phyloP scores from a whole-genome alignment of 2,888 invertebrate genomes.

The Uloborus plumipes region DNA sequence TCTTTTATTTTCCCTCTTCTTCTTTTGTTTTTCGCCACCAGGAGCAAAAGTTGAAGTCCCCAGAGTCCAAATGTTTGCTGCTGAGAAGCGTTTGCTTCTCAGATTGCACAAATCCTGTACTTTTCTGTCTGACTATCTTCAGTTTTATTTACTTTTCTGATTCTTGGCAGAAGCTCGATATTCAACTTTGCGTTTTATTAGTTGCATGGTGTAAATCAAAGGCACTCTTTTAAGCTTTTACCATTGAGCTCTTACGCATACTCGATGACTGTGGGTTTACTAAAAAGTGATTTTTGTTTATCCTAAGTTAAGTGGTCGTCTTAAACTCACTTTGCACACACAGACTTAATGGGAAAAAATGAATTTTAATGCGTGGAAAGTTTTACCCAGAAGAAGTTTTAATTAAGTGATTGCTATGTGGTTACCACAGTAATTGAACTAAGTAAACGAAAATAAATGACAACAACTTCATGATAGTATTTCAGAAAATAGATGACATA shows the following conservation, averaged over 20 bases:
- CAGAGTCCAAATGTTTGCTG: conserved; percentile 12
- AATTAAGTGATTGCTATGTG: too few species aligned
- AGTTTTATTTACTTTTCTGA: conserved; percentile 45
- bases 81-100: conserved; percentile 19
- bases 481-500: too few species aligned
- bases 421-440: too few species aligned
- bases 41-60: background rate
- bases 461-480: too few species aligned
- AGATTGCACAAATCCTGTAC: conserved; percentile 27
- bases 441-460: too few species aligned
- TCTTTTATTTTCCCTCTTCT: conserved; percentile 8
- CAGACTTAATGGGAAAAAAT: too few species aligned
- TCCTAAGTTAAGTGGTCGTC: too few species aligned
- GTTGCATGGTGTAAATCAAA: conserved; percentile 36
- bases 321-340: too few species aligned
- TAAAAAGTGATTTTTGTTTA: too few species aligned
- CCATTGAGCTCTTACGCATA: conserved; percentile 12
- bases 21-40: background rate
- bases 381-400: too few species aligned
- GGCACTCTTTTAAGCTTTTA: conserved; percentile 20
- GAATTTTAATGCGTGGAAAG: too few species aligned
- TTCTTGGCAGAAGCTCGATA: conserved; percentile 9
- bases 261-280: too few species aligned
- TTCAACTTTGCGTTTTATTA: conserved; percentile 21
- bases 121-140: conserved; percentile 18